phyloP scores from a whole-genome alignment of 2,797 vertebrate species.

The Schizothorax lantsangensis region DNA sequence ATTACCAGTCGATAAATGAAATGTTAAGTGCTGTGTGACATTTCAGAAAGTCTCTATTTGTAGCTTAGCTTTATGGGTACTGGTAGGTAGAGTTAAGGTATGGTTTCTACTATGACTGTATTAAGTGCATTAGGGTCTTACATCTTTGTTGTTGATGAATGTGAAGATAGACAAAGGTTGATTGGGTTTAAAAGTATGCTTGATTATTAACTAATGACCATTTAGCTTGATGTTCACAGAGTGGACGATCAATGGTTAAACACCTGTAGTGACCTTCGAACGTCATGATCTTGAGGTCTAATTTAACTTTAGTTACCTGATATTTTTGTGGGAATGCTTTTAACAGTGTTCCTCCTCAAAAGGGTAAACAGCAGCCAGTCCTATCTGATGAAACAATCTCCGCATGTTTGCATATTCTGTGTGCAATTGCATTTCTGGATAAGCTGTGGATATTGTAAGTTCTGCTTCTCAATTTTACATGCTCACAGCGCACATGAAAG shows the following conservation, averaged over 20 bases:
- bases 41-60: conserved; percentile 60
- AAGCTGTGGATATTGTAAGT: conserved; percentile 36
- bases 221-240: background rate
- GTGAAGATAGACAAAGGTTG: conserved; percentile 21
- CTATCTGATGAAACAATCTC: conserved; percentile 15
- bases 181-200: conserved; percentile 27
- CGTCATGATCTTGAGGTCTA: background rate
- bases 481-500: conserved; percentile 38
- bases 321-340: background rate
- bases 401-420: conserved; percentile 18
- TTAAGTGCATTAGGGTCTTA: conserved; percentile 49
- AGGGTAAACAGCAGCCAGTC: conserved; percentile 10
- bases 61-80: conserved; percentile 55
- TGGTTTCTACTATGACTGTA: conserved; percentile 26
- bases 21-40: conserved; percentile 64
- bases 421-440: background rate
- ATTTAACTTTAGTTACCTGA: background rate
- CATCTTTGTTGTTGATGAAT: conserved; percentile 39
- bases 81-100: conserved; percentile 31
- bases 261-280: background rate
- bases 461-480: conserved; percentile 15
- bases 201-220: conserved; percentile 25
- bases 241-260: conserved; percentile 13
- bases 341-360: background rate
- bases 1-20: conserved; percentile 63